These are phyloP conservation scores for Chinchilla lanigera DNA, from an alignment of 2,113 vertebrate genomes.

Conservation along the genomic window DNA sequence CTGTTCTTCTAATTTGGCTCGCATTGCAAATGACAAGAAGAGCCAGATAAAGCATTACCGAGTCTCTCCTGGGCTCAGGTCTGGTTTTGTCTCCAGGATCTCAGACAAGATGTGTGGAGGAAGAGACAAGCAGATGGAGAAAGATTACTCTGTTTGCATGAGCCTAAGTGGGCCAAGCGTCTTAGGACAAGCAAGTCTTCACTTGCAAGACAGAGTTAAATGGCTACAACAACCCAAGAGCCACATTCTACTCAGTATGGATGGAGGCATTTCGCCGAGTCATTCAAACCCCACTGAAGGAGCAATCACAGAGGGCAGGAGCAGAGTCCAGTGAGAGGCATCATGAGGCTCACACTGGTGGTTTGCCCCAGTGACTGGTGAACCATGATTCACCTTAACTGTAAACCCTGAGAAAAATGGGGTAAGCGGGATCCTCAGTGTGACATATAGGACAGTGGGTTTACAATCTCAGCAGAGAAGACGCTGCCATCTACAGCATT, in stretches of 20 bases:
- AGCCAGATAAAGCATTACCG: neutral
- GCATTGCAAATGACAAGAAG: neutral
- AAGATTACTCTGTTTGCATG: neutral
- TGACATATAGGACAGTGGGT: neutral
- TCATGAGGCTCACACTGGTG: rapidly evolving
- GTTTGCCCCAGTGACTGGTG: neutral
- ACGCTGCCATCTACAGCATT: neutral
- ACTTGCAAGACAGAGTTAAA: neutral
- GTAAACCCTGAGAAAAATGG: neutral
- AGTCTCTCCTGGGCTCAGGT: neutral
- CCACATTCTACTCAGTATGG: neutral
- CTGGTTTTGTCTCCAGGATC: neutral
- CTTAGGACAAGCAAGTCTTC: neutral
- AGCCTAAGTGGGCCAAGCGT: neutral
- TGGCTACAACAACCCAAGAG: neutral
- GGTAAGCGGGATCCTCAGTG: neutral
- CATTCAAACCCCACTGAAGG: neutral
- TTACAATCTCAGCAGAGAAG: neutral
- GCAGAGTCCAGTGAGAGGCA: rapidly evolving
- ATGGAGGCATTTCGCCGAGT: neutral
- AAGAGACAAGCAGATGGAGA: neutral
- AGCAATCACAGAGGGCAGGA: neutral
- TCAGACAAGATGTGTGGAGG: neutral
- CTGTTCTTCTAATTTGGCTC: neutral
- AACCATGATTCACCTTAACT: neutral